phyloP scores from a whole-genome alignment of 2,797 vertebrate genomes.

The Sebastes diploproa region DNA sequence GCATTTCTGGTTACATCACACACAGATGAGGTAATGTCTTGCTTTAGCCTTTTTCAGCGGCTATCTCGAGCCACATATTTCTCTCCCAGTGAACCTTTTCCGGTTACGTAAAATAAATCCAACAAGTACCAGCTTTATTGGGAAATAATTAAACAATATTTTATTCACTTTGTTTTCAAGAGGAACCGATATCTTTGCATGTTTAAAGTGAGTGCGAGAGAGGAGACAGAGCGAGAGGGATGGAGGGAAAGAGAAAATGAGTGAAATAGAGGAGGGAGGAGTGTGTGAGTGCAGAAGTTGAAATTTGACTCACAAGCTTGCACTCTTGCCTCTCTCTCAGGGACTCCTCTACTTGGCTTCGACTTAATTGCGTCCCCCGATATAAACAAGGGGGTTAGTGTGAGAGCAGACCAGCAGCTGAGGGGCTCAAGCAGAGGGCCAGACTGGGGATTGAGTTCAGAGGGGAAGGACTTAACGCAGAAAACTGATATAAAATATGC shows the following conservation, averaged over 20 bases:
- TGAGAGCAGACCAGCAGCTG: constrained; percentile 90
- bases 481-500: constrained; percentile 79
- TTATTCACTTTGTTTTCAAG: constrained; percentile 12
- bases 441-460: constrained; percentile 86
- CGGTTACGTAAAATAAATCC: constrained; percentile 28
- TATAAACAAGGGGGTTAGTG: constrained; percentile 95
- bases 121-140: constrained; percentile 21
- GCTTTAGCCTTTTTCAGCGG: constrained; percentile 44
- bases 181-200: constrained; percentile 25
- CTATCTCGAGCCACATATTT: constrained; percentile 55
- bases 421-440: constrained; percentile 85
- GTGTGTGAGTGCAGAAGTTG: constrained; percentile 69
- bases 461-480: constrained; percentile 80
- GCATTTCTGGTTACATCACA: constrained; percentile 50
- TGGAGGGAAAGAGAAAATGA: constrained; percentile 60
- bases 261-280: constrained; percentile 61
- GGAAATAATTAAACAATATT: constrained; percentile 26
- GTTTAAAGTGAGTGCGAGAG: constrained; percentile 36
- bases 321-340: constrained; percentile 91
- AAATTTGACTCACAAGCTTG: constrained; percentile 88
- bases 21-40: constrained; percentile 68
- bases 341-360: constrained; percentile 89
- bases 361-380: constrained; percentile 88
- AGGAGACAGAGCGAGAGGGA: constrained; percentile 10
- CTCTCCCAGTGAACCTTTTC: constrained; percentile 39